Conservation (phyloP, 2,797 vertebrate species). For the Syngnathus rostellatus region DNA sequence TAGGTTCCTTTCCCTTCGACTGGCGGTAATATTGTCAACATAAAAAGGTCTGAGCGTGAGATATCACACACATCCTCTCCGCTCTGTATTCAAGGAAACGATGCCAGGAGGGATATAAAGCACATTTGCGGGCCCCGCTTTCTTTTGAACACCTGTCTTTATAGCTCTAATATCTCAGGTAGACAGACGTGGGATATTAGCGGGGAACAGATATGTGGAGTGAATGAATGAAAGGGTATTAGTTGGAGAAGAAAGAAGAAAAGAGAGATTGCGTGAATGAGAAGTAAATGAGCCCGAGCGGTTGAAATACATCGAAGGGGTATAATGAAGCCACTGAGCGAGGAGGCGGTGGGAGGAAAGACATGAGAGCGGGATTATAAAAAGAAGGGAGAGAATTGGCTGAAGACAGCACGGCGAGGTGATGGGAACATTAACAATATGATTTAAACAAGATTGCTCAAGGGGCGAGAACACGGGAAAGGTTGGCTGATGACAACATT, state of each 20-base stretch:
- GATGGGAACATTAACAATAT: slow-evolving; percentile 32
- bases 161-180: slow-evolving; percentile 57
- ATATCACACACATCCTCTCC: slow-evolving; percentile 25
- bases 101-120: slow-evolving; percentile 46
- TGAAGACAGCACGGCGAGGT: slow-evolving; percentile 33
- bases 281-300: slow-evolving; percentile 49
- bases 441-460: slow-evolving; percentile 43
- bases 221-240: slow-evolving; percentile 48
- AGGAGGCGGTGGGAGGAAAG: slow-evolving; percentile 16
- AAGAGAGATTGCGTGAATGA: slow-evolving; percentile 40
- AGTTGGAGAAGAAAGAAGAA: slow-evolving; percentile 36
- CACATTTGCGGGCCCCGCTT: slow-evolving; percentile 46
- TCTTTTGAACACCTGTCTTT: slow-evolving; percentile 61
- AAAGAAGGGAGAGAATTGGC: slow-evolving; percentile 43
- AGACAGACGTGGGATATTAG: slow-evolving; percentile 47
- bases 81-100: slow-evolving; percentile 34
- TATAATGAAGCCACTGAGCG: slow-evolving; percentile 42
- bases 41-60: slow-evolving; percentile 22
- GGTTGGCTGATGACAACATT: slow-evolving; percentile 15
- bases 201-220: slow-evolving; percentile 33
- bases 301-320: slow-evolving; percentile 28
- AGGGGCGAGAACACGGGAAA: slow-evolving; percentile 16
- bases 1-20: slow-evolving; percentile 8
- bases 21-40: slow-evolving; percentile 9
- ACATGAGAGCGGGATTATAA: slow-evolving; percentile 51